Evolutionary conservation across 2,113 vertebrate species (phyloP).

Genomic region (Rhizomys pruinosus): DNA sequence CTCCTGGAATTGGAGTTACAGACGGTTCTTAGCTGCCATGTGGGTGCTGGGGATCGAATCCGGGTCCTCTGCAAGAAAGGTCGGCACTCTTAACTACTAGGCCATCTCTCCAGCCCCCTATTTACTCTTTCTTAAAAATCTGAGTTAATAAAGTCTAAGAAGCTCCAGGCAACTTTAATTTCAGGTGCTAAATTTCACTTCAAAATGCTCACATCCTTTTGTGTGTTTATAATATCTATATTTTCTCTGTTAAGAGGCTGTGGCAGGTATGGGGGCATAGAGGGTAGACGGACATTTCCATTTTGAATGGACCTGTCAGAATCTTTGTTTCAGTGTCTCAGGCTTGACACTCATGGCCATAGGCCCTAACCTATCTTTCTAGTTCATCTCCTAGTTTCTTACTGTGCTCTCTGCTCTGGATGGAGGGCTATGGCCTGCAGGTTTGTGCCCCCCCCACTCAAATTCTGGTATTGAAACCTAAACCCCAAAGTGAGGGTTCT

Average conservation of each 20-base stretch:
- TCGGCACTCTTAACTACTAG: no score
- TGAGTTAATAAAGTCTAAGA: background rate
- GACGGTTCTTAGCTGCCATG: no score
- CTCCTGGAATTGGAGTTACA: no score
- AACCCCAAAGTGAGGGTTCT: background rate
- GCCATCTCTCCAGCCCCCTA: no score
- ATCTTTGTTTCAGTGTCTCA: background rate
- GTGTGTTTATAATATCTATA: background rate
- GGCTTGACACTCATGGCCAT: background rate
- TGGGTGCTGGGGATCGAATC: no score
- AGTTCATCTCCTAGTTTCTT: background rate
- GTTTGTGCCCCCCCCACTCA: background rate
- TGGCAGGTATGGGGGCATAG: background rate
- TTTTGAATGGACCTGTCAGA: background rate
- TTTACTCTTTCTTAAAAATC: no score
- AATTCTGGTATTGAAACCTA: background rate
- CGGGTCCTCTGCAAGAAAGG: no score
- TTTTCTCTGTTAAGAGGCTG: background rate
- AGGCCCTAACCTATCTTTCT: background rate
- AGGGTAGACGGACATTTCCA: background rate
- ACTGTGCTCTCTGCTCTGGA: background rate
- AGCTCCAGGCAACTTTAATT: constrained; percentile 35
- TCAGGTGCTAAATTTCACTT: constrained; percentile 29
- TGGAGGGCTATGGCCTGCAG: background rate
- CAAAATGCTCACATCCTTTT: constrained; percentile 11